A percentile compares a stretch with the other conserved stretches of the same genome.
Conservation (phyloP, 2,113 vertebrate species). For the Calyptommatus sinebrachiatus region DNA sequence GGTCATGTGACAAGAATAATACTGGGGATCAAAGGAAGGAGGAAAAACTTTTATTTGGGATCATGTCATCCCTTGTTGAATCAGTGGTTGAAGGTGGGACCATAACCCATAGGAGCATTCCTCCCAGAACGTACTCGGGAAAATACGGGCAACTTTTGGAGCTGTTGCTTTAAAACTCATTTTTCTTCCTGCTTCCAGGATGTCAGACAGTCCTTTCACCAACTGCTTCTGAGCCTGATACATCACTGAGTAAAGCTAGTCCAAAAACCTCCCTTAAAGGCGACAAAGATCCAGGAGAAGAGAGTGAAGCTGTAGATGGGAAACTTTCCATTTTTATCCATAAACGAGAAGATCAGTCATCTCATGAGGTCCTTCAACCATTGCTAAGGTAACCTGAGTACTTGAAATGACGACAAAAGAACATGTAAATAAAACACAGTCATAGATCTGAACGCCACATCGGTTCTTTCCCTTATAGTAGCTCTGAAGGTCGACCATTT, state of each 20-base stretch:
- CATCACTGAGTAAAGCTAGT: slow-evolving; percentile 81
- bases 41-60: no score
- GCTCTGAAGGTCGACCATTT: slow-evolving; percentile 96
- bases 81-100: no score
- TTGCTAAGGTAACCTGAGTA: slow-evolving; percentile 83
- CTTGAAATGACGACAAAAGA: no score
- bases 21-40: no score
- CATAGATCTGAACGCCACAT: accelerated
- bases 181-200: slow-evolving; percentile 67
- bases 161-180: not conserved
- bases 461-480: slow-evolving; percentile 72
- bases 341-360: slow-evolving; percentile 96
- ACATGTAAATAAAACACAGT: not conserved
- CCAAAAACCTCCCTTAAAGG: slow-evolving; percentile 91
- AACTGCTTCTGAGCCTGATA: slow-evolving; percentile 91
- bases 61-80: no score
- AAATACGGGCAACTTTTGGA: accelerated
- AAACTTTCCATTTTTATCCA: slow-evolving; percentile 98
- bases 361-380: slow-evolving; percentile 96
- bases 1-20: no score
- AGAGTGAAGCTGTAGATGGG: slow-evolving; percentile 94
- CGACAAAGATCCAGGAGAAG: slow-evolving; percentile 90
- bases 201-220: slow-evolving; percentile 97
- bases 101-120: no score
- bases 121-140: not conserved